Conservation (phyloP, 1,140 invertebrate genomes). For the Lordiphosa clarofinis region DNA sequence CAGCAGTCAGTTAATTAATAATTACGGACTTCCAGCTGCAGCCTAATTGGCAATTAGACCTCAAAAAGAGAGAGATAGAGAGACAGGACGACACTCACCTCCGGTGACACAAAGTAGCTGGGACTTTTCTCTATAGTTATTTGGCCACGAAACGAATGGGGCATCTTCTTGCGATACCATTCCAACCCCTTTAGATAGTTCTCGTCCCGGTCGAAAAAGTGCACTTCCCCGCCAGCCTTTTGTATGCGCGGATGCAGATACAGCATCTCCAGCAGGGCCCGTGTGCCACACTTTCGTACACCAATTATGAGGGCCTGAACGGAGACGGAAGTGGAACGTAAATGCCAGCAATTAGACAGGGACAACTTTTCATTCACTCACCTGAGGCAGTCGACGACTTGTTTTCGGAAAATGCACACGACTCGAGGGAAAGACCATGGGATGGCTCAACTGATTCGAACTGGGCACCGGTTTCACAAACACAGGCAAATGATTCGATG, state of each 20-base stretch:
- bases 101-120: slow-evolving; percentile 97
- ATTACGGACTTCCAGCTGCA: slow-evolving; percentile 43
- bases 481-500: slow-evolving; percentile 55
- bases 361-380: slow-evolving; percentile 27
- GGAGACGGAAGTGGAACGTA: slow-evolving; percentile 26
- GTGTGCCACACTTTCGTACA: slow-evolving; percentile 95
- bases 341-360: slow-evolving; percentile 57
- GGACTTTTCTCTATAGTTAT: slow-evolving; percentile 98
- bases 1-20: slow-evolving; percentile 61
- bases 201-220: slow-evolving; percentile 96
- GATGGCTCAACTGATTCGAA: slow-evolving; percentile 71
- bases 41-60: slow-evolving; percentile 70
- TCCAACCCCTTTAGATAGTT: slow-evolving; percentile 94
- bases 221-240: slow-evolving; percentile 94
- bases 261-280: slow-evolving; percentile 96
- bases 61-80: slow-evolving; percentile 38
- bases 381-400: slow-evolving; percentile 82
- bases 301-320: slow-evolving; percentile 93
- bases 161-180: slow-evolving; percentile 97
- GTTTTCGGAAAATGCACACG: slow-evolving; percentile 81
- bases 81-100: slow-evolving; percentile 82
- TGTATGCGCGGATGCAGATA: slow-evolving; percentile 95
- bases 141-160: slow-evolving; percentile 91
- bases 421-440: slow-evolving; percentile 79
- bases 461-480: slow-evolving; percentile 67